Conservation (phyloP, 2,888 invertebrate genomes). For the Rhamnusium bicolor region DNA sequence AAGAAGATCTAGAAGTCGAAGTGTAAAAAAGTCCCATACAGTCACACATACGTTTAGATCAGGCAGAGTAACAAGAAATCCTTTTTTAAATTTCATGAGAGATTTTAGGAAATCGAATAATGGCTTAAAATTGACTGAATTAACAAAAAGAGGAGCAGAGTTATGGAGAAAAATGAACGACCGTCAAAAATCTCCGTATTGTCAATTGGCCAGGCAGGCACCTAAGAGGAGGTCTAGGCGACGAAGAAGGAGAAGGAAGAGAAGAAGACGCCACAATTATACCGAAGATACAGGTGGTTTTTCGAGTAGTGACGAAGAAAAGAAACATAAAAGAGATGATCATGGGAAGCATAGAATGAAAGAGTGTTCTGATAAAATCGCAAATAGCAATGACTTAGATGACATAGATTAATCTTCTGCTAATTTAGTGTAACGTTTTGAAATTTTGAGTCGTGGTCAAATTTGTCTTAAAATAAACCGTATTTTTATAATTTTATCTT, state of each 20-base stretch:
- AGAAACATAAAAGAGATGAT: neutral
- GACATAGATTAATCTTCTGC: neutral
- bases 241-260: constrained; percentile 13
- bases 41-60: constrained; percentile 8
- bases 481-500: neutral
- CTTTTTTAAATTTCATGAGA: constrained; percentile 55
- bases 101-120: constrained; percentile 50
- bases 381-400: neutral
- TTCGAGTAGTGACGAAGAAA: neutral
- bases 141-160: constrained; percentile 45
- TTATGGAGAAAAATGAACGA: constrained; percentile 55
- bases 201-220: constrained; percentile 47
- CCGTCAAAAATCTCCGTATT: constrained; percentile 53
- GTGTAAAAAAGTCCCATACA: neutral
- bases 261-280: neutral
- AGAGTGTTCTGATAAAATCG: neutral
- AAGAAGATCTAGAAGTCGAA: constrained; percentile 14
- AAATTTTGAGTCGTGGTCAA: neutral
- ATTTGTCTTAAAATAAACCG: neutral
- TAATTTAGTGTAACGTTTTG: neutral
- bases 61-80: constrained; percentile 51
- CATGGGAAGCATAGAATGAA: neutral
- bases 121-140: constrained; percentile 45
- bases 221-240: constrained; percentile 34
- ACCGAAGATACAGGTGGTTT: neutral